Evolutionary conservation across 2,888 invertebrate species (phyloP), one percentile per base, ranked within the genome.

Genomic region (Alloplasta piceator): DNA sequence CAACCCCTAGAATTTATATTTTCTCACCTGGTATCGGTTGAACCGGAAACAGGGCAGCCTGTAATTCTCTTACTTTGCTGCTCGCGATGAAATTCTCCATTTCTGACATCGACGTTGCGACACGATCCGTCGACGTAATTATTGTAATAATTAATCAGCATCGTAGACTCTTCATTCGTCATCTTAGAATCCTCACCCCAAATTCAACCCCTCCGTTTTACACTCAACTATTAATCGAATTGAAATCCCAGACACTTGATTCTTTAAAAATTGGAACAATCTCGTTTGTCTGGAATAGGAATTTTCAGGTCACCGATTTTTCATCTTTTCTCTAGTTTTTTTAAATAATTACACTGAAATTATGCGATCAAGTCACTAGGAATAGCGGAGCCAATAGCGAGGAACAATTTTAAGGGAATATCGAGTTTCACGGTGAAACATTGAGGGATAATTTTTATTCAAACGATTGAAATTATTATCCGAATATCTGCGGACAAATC

Each of bases 1-100:
- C 3, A 3, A 3, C 26, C 3, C 26, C 1, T 26, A 10, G 48
- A 48, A 9, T 14, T 9, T 7, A 52, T n/a, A 52, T 56, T 66
- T 64, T 70, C 64, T 87, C 82, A 92, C 91, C 89, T 77, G 91
- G 88, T 70, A 91, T 89, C 60, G 91, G 90, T 70, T 89, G 90
- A 79, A 92, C 84, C 63, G 96, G 96, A 91, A 96, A 96, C 76
- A 96, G 92, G 67, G 94, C 93, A 63, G 95, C 94, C 91, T 96
- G 96, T 78, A 96, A 93, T 77, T 94, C 93, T 91, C 94, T 94
- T 50, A 96, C 95, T 91, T 93, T 94, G 85, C 94, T 89, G 83
- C 74, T 86, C 68, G 83, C 80, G 63, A 86, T 67, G 71, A 85
- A 82, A 82, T 84, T 83, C 78, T 85, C 88, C 90, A 90, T 90